Base-by-base conservation (phyloP, 2,113 vertebrate genomes). In the Mesoclemmys tuberculata region DNA sequence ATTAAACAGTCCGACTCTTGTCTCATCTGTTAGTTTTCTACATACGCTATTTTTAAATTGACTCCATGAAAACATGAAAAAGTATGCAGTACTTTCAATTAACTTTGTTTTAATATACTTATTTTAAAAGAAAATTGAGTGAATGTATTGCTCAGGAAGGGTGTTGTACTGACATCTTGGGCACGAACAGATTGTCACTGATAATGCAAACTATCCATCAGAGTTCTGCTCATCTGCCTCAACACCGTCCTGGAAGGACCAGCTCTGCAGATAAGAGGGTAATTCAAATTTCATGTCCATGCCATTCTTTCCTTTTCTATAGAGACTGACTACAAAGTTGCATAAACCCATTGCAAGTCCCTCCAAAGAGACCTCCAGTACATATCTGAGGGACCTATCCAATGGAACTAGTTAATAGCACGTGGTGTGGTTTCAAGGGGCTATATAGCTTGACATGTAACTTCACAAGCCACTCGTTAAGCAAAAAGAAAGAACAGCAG, bases 181-280 rank as follows among this genome's bases (percentile, higher is more conserved):
- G 83, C 74, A 96, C 74, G 94, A 75, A 96, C 90, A 97, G 94
- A 93, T 10, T 96, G 96, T 95, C 89, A 55, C 46, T 0, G 0
- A 95, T 94, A 95, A 94, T 27, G 82, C 80, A 80, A 81, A 71
- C 92, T 82, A 89, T 26, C 46, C 93, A 35, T 68, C 19, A 19
- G 8, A 68, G 64, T 38, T 38, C 35, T 71, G n/a, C 35, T 71
- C 38, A 38, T n/a, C 5, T n/a, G n/a, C 19, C 35, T 21, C n/a
- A 71, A 19, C 18, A 9, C n/a, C 93, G 89, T 87, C 85, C 92
- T 86, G 82, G 79, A 90, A 80, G 80, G 85, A 64, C 95, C 51
- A 75, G 80, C 46, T 71, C 77, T 90, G 54, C 74, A 64, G 71
- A 68, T 0, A 0, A 92, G 74, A 89, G 13, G 81, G 54, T 46